These are phyloP conservation scores for Acromyrmex heyeri DNA, from an alignment of 1,140 invertebrate genomes.

Conservation along the genomic window DNA sequence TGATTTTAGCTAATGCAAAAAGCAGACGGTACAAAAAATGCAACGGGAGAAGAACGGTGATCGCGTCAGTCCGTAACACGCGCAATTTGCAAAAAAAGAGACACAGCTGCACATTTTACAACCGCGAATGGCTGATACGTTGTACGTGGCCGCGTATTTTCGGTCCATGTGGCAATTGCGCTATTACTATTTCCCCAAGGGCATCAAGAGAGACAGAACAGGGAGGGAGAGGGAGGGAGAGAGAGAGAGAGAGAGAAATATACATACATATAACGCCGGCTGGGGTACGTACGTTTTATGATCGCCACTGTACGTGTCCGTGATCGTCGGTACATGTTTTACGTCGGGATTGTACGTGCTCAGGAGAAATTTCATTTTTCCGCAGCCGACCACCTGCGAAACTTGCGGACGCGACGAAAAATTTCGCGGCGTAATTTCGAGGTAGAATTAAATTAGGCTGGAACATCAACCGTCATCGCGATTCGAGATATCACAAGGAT, in stretches of 20 bases:
- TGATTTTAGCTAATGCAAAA: conserved; percentile 35
- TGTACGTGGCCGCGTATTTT: conserved; percentile 50
- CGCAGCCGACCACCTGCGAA: conserved; percentile 23
- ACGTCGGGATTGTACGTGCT: conserved; percentile 55
- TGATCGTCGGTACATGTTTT: conserved; percentile 61
- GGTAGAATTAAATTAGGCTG: conserved; percentile 47
- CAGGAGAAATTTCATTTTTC: conserved; percentile 62
- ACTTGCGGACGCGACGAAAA: conserved; percentile 47
- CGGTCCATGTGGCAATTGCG: conserved; percentile 59
- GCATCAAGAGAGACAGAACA: conserved; percentile 20
- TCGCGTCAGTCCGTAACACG: conserved; percentile 27
- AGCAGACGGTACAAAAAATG: conserved; percentile 22
- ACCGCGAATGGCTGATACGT: conserved; percentile 58
- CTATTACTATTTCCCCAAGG: conserved; percentile 59
- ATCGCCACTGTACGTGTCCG: conserved; percentile 60
- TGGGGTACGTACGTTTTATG: conserved; percentile 67
- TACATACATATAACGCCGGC: conserved; percentile 22
- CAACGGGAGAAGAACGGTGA: conserved; percentile 18
- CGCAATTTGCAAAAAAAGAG: conserved; percentile 40
- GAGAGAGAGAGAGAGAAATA: background rate
- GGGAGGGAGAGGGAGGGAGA: background rate
- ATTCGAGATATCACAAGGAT: conserved; percentile 30
- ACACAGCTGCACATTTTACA: conserved; percentile 52
- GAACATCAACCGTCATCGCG: conserved; percentile 40
- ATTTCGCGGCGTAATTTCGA: conserved; percentile 38